Conservation (phyloP, 1,140 invertebrate species). For the Drosophila hydei region DNA sequence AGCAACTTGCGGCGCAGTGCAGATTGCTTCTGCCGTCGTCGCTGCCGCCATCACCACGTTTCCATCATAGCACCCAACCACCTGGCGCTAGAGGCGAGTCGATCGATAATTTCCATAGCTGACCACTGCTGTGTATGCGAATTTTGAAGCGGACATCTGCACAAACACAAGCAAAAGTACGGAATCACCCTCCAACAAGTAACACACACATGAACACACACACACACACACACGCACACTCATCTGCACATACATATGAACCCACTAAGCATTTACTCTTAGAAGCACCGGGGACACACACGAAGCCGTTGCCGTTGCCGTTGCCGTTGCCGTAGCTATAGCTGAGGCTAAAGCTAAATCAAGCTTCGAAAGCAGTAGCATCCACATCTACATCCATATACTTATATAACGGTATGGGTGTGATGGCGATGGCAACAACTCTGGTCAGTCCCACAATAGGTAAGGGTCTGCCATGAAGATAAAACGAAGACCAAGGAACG, state of each 20-base stretch:
- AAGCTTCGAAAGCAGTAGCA: conserved; percentile 68
- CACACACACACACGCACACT: conserved; percentile 28
- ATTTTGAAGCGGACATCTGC: conserved; percentile 83
- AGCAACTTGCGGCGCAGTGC: conserved; percentile 67
- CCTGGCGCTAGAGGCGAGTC: conserved; percentile 82
- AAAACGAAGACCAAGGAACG: conserved; percentile 84
- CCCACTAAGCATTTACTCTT: conserved; percentile 65
- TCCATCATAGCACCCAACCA: conserved; percentile 79
- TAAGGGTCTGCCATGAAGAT: conserved; percentile 84
- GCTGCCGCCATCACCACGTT: conserved; percentile 75
- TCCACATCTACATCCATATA: conserved; percentile 44
- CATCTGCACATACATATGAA: conserved; percentile 30
- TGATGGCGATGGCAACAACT: conserved; percentile 55
- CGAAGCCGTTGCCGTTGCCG: conserved; percentile 42
- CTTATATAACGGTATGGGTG: conserved; percentile 30
- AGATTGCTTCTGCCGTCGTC: conserved; percentile 75
- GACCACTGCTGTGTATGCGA: conserved; percentile 84
- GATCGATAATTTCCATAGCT: conserved; percentile 84
- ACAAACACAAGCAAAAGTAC: conserved; percentile 68
- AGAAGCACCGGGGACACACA: conserved; percentile 65
- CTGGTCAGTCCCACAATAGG: conserved; percentile 80
- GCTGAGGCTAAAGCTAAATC: conserved; percentile 73
- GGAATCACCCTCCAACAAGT: conserved; percentile 68
- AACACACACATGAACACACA: conserved; percentile 36
- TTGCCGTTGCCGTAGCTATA: conserved; percentile 34